Percentiles rank a stretch among this genome's conserved stretches.
Evolutionary conservation across 2,888 invertebrate genomes (phyloP).

Genomic region (Lomographa bimaculata): DNA sequence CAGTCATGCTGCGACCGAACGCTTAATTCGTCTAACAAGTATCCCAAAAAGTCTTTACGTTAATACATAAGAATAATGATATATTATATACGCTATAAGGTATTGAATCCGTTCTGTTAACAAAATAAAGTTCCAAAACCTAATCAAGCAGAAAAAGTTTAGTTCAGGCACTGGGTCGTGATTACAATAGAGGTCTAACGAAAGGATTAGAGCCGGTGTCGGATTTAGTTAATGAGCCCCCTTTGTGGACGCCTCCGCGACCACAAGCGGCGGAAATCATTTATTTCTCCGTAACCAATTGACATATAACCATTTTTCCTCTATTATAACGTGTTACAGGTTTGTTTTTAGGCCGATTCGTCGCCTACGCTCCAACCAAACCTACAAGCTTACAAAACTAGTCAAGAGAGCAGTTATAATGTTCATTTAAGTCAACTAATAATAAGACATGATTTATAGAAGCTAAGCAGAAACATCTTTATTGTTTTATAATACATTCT

Average conservation of each 20-base stretch:
- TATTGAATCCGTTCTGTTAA: conserved; percentile 3
- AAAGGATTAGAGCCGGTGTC: conserved; percentile 77
- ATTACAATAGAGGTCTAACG: conserved; percentile 75
- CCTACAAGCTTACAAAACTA: conserved; percentile 18
- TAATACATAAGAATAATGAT: too few relatives aligned
- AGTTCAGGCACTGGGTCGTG: conserved; percentile 20
- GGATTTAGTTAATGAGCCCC: conserved; percentile 71
- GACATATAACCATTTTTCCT: conserved; percentile 57
- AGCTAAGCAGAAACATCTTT: conserved; percentile 28
- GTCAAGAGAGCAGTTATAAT: conserved; percentile 10
- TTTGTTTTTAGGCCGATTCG: conserved; percentile 46
- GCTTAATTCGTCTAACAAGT: too few relatives aligned
- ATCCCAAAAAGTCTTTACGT: too few relatives aligned
- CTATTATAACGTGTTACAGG: conserved; percentile 46
- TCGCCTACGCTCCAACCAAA: conserved; percentile 42
- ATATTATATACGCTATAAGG: too few relatives aligned
- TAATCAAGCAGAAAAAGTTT: conserved; percentile 9
- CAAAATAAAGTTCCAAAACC: conserved; percentile 3
- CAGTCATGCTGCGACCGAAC: too few relatives aligned
- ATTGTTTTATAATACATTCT: conserved; percentile 27
- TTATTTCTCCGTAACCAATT: conserved; percentile 72
- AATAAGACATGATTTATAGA: conserved; percentile 24
- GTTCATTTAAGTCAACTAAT: conserved; percentile 27
- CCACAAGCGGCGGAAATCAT: conserved; percentile 63
- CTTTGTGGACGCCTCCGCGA: conserved; percentile 64